These are phyloP conservation scores for Rhagoletis zephyria DNA, from an alignment of 1,140 invertebrate species.

Conservation along the genomic window DNA sequence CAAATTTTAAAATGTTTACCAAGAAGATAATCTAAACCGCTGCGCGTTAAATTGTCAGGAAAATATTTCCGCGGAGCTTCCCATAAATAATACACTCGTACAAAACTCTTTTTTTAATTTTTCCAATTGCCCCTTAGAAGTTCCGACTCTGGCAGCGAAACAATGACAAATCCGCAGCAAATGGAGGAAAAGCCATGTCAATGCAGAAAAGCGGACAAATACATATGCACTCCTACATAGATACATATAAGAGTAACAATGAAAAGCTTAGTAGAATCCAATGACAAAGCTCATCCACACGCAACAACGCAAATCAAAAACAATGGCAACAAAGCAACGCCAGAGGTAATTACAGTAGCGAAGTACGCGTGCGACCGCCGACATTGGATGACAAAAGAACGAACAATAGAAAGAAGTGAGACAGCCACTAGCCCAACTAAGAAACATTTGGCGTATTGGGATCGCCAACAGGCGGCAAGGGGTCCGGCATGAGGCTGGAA, in stretches of 20 bases:
- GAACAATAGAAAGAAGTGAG: conserved; percentile 11
- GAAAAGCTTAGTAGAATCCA: neutral
- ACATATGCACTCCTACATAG: neutral
- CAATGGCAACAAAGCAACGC: neutral
- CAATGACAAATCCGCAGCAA: neutral
- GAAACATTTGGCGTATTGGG: neutral
- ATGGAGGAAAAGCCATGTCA: neutral
- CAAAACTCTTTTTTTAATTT: no score
- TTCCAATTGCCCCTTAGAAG: no score
- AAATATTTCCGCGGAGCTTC: no score
- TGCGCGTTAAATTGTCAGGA: no score
- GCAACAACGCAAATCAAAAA: conserved; percentile 8
- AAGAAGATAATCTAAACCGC: no score
- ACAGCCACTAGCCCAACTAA: neutral
- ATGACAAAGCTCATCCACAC: conserved; percentile 28
- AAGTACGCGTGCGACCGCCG: conserved; percentile 8
- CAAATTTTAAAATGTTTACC: no score
- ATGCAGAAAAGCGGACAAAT: neutral
- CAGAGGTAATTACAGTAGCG: conserved; percentile 42
- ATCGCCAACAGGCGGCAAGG: neutral
- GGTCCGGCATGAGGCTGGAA: neutral
- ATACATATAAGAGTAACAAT: neutral
- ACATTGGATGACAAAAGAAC: neutral
- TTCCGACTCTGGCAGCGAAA: neutral
- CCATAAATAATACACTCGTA: no score